Conservation (phyloP, 2,797 vertebrate species). For the Craterocephalus amniculus region DNA sequence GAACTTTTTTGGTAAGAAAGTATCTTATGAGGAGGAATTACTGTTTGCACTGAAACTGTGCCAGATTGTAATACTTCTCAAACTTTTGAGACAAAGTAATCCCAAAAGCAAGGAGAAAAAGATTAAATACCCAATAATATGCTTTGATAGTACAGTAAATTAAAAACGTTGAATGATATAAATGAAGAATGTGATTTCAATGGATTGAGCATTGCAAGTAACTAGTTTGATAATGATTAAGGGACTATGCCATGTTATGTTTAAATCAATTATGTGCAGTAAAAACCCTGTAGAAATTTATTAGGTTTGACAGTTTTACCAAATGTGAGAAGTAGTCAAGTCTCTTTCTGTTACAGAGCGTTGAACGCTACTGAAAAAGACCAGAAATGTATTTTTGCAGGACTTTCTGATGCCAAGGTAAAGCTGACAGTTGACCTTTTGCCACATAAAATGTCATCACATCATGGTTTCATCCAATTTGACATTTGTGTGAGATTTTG, state of each 20-base stretch:
- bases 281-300: background rate
- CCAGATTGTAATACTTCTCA: too few relatives aligned
- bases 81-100: too few relatives aligned
- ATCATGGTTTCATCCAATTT: conserved; percentile 16
- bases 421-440: conserved; percentile 35
- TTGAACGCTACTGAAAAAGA: background rate
- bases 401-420: conserved; percentile 7
- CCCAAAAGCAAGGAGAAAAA: too few relatives aligned
- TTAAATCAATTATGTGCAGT: too few relatives aligned
- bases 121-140: too few relatives aligned
- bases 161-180: too few relatives aligned
- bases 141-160: too few relatives aligned
- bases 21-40: too few relatives aligned
- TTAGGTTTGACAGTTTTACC: background rate
- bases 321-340: background rate
- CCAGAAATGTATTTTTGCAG: background rate
- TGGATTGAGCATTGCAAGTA: background rate
- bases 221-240: background rate
- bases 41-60: too few relatives aligned
- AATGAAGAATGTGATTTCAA: background rate
- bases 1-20: too few relatives aligned
- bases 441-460: conserved; percentile 31
- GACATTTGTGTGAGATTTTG: conserved; percentile 32
- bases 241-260: too few relatives aligned
- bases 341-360: background rate